A percentile compares a stretch with the other conserved stretches of the same genome.
phyloP scores from a whole-genome alignment of 2,888 invertebrate genomes.

The Meta bourneti region DNA sequence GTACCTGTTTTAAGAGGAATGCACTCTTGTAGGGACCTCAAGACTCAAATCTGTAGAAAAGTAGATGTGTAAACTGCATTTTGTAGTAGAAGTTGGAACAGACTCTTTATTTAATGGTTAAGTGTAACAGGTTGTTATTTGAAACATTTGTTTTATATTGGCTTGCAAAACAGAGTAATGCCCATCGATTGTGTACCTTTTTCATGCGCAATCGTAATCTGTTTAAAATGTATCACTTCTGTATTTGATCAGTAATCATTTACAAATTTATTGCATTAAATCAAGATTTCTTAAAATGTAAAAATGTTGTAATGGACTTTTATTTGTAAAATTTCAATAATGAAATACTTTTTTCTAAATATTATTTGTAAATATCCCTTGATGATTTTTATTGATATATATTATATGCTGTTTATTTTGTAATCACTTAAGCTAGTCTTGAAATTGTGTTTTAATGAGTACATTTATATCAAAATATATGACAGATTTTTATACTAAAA shows the following conservation, averaged over 20 bases:
- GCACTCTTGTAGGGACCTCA: slow-evolving; percentile 52
- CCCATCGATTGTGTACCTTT: background rate
- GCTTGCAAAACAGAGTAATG: background rate
- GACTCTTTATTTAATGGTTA: slow-evolving; percentile 34
- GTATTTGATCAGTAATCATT: background rate
- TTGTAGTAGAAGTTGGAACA: slow-evolving; percentile 33
- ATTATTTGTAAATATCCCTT: slow-evolving; percentile 61
- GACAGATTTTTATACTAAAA: slow-evolving; percentile 39
- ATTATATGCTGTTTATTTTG: slow-evolving; percentile 51
- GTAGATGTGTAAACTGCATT: slow-evolving; percentile 16
- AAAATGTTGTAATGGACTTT: background rate
- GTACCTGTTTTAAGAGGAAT: slow-evolving; percentile 55
- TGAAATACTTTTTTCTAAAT: slow-evolving; percentile 44
- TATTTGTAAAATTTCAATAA: slow-evolving; percentile 13
- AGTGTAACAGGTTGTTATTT: slow-evolving; percentile 23
- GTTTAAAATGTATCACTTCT: background rate
- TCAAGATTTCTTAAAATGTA: background rate
- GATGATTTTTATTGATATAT: slow-evolving; percentile 52
- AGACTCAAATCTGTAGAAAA: slow-evolving; percentile 35
- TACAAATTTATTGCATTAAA: background rate
- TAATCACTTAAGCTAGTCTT: slow-evolving; percentile 62
- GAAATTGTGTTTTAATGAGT: slow-evolving; percentile 61
- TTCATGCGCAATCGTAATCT: background rate
- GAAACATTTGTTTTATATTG: slow-evolving; percentile 1
- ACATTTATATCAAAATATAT: slow-evolving; percentile 63